Evolutionary conservation across 2,797 vertebrate genomes (phyloP).

Genomic region (Parauchenoglanis punctatus): DNA sequence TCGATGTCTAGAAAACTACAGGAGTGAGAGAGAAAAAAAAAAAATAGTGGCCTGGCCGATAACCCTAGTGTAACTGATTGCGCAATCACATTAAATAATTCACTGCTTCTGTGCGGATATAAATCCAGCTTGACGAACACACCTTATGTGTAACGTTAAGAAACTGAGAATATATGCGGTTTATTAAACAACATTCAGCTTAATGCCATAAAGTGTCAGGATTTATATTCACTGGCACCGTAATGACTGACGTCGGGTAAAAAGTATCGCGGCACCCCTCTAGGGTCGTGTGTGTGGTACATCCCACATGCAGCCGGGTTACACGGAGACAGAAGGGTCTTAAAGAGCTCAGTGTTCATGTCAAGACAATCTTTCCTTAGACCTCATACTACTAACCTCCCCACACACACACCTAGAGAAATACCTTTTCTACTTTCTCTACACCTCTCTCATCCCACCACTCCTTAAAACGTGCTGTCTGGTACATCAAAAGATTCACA

Average conservation of each 20-base stretch:
- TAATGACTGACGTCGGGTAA: neutral
- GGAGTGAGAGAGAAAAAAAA: too few species aligned
- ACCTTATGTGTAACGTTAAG: neutral
- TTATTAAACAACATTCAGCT: neutral
- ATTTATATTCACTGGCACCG: neutral
- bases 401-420: neutral
- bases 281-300: neutral
- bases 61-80: too few species aligned
- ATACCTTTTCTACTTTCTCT: neutral
- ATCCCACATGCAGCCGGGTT: constrained; percentile 16
- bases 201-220: neutral
- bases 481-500: neutral
- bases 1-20: too few species aligned
- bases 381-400: neutral
- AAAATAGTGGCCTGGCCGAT: too few species aligned
- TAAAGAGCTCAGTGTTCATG: constrained; percentile 41
- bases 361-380: constrained; percentile 13
- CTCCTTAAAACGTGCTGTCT: neutral
- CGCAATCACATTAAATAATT: neutral
- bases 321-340: neutral
- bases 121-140: neutral
- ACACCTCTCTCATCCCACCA: neutral
- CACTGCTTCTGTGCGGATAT: neutral
- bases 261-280: neutral
- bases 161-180: neutral